These are phyloP conservation scores for Rotaria sp. DNA, from an alignment of 2,888 invertebrate genomes.

Conservation along the genomic window DNA sequence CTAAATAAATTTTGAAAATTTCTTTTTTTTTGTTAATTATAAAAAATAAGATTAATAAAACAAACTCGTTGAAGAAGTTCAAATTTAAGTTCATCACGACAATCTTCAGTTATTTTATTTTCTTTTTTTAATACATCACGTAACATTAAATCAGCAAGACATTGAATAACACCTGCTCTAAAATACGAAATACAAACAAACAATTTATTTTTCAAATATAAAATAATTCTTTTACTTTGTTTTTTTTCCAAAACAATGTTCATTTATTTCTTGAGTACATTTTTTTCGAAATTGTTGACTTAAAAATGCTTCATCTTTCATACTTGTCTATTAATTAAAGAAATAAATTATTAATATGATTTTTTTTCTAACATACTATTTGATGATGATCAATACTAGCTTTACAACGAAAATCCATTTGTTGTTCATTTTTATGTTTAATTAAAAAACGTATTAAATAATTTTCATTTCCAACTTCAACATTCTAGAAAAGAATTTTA, in stretches of 20 bases:
- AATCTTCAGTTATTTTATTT: conserved; percentile 75
- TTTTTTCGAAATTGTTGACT: neutral
- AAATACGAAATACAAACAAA: too few species aligned
- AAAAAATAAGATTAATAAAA: conserved; percentile 42
- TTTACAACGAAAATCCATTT: conserved; percentile 75
- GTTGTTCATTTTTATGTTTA: conserved; percentile 76
- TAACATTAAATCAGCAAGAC: conserved; percentile 79
- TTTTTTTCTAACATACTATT: conserved; percentile 56
- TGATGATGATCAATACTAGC: conserved; percentile 94
- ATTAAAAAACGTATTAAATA: conserved; percentile 68
- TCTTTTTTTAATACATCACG: conserved; percentile 75
- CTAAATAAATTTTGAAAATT: conserved; percentile 52
- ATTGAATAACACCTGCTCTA: conserved; percentile 67
- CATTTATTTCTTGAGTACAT: conserved; percentile 13
- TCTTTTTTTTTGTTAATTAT: conserved; percentile 65
- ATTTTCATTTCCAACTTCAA: conserved; percentile 16
- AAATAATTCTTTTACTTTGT: conserved; percentile 48
- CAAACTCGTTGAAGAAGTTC: conserved; percentile 72
- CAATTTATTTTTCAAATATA: too few species aligned
- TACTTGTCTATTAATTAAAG: neutral
- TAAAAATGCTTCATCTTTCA: conserved; percentile 26
- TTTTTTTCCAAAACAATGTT: conserved; percentile 31
- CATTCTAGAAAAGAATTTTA: neutral
- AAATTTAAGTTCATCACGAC: conserved; percentile 78
- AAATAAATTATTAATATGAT: neutral